Evolutionary conservation across 2,888 invertebrate genomes (phyloP).

Genomic region (Drosophila planitibia): DNA sequence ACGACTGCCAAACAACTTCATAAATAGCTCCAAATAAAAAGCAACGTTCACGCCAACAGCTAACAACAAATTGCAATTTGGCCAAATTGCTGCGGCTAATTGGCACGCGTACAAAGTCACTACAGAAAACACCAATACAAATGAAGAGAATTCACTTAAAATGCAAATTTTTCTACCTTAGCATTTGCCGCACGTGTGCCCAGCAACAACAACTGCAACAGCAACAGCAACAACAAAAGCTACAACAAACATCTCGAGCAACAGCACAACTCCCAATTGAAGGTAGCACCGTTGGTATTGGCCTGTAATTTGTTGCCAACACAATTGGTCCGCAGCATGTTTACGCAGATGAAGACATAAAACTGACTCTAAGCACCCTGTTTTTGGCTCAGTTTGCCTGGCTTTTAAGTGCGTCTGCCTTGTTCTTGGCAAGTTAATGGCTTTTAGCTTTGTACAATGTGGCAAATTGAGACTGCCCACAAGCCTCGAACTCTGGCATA

Average conservation of each 20-base stretch:
- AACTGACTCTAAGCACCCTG: constrained; percentile 58
- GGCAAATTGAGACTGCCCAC: constrained; percentile 51
- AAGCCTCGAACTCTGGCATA: constrained; percentile 12
- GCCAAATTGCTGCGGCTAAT: constrained; percentile 77
- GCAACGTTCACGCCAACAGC: constrained; percentile 65
- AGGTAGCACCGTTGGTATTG: constrained; percentile 58
- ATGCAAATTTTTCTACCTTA: constrained; percentile 65
- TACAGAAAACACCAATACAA: constrained; percentile 53
- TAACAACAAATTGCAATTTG: constrained; percentile 79
- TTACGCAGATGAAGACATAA: constrained; percentile 78
- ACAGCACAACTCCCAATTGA: constrained; percentile 33
- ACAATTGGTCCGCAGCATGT: constrained; percentile 64
- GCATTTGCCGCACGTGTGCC: constrained; percentile 61
- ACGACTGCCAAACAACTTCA: constrained; percentile 62
- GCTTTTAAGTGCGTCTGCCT: constrained; percentile 63
- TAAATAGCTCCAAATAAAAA: constrained; percentile 61
- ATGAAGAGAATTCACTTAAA: constrained; percentile 77
- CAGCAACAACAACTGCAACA: constrained; percentile 34
- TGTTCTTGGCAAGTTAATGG: constrained; percentile 64
- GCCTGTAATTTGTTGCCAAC: constrained; percentile 74
- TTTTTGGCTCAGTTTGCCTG: constrained; percentile 37
- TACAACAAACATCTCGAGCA: constrained; percentile 21
- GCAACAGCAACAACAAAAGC: constrained; percentile 11
- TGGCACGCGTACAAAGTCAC: constrained; percentile 69
- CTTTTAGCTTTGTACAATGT: constrained; percentile 7